Percentiles rank a stretch among this genome's conserved stretches.
phyloP scores from a whole-genome alignment of 2,888 invertebrate species.

The Meganola albula region DNA sequence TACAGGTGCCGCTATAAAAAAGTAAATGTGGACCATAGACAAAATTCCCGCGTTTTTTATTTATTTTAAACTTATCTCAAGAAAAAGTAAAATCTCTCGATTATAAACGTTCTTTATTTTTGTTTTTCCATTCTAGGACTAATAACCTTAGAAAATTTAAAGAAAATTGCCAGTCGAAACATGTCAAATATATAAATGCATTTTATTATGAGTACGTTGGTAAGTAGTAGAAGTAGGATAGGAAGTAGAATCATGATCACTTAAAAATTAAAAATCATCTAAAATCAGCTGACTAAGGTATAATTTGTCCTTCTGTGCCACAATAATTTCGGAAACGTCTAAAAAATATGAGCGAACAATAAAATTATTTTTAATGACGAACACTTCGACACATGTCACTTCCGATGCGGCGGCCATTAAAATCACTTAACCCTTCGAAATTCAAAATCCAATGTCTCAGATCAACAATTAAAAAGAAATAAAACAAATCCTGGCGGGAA shows the following conservation, averaged over 20 bases:
- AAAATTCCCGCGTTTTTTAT: constrained; percentile 50
- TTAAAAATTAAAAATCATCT: too few species aligned
- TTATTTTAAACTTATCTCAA: too few species aligned
- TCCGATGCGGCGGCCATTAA: constrained; percentile 56
- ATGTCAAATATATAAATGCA: too few species aligned
- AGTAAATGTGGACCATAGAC: constrained; percentile 40
- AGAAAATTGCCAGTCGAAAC: too few species aligned
- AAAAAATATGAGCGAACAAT: constrained; percentile 33
- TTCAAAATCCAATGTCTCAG: constrained; percentile 34
- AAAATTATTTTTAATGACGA: constrained; percentile 70
- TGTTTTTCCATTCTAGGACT: too few species aligned
- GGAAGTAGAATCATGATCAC: too few species aligned
- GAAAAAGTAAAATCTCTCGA: too few species aligned
- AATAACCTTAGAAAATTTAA: too few species aligned
- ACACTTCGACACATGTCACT: constrained; percentile 68
- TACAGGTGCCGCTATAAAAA: constrained; percentile 60
- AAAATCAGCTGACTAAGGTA: too few species aligned
- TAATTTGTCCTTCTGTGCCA: constrained; percentile 14
- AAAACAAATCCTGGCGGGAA: constrained; percentile 74
- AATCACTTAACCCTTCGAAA: constrained; percentile 62
- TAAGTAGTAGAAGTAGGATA: too few species aligned
- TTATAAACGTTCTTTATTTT: too few species aligned
- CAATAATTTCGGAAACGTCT: not conserved
- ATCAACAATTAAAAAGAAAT: constrained; percentile 75
- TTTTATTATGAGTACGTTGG: too few species aligned